Percentiles rank a stretch among this genome's conserved stretches.
These are phyloP conservation scores for Neolamprologus devosi DNA, from an alignment of 2,113 vertebrate species.

Conservation along the genomic window DNA sequence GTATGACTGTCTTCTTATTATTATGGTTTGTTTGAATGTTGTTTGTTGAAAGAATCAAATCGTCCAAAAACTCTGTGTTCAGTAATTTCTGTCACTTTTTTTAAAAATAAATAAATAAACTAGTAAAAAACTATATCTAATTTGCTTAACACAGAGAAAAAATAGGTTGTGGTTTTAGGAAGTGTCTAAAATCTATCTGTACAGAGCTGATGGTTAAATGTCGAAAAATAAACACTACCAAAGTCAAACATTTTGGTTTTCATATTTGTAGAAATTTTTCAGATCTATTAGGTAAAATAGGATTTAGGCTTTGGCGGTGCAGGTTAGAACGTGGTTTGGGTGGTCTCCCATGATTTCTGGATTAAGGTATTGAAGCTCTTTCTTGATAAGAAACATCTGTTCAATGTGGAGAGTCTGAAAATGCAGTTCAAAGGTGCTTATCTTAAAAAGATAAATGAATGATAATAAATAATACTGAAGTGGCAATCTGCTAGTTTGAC, in stretches of 20 bases:
- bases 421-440: not conserved
- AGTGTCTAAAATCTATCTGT: not conserved
- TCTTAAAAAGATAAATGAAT: not conserved
- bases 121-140: not conserved
- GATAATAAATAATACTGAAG: not conserved
- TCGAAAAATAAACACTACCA: not conserved
- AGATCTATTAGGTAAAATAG: not conserved
- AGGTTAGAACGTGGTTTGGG: not conserved
- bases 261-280: not conserved
- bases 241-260: not conserved
- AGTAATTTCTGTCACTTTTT: not conserved
- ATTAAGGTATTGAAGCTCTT: not conserved
- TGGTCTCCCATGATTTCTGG: not conserved
- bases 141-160: not conserved
- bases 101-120: rapidly evolving
- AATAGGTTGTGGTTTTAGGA: not conserved
- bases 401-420: rapidly evolving
- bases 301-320: not conserved
- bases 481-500: rapidly evolving
- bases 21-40: not conserved
- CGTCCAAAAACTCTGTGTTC: not conserved
- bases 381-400: not conserved
- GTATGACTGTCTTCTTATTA: not conserved
- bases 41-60: not conserved
- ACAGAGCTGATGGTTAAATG: not conserved